phyloP scores from a whole-genome alignment of 2,888 invertebrate species.

The Dromius quadrimaculatus region DNA sequence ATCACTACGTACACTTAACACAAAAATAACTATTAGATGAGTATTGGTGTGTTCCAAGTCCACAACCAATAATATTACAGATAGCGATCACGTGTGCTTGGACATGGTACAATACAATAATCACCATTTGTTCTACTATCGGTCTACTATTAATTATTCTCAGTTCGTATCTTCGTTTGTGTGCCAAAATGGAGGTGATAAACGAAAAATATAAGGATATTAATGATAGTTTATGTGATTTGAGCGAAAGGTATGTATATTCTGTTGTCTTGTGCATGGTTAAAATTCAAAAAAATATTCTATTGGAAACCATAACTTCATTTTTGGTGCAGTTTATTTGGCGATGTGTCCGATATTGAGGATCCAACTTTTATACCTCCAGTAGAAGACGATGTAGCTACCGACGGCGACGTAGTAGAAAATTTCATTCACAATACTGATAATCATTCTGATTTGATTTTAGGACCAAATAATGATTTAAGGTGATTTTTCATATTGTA shows the following conservation, averaged over 20 bases:
- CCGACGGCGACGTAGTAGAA: neutral
- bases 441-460: neutral
- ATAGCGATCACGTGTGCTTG: too few species aligned
- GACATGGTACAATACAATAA: too few species aligned
- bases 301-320: neutral
- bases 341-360: conserved; percentile 18
- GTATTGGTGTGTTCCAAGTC: too few species aligned
- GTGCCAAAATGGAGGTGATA: too few species aligned
- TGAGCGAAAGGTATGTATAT: neutral
- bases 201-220: too few species aligned
- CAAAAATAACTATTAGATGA: too few species aligned
- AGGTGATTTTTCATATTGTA: neutral
- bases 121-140: too few species aligned
- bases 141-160: too few species aligned
- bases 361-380: conserved; percentile 18
- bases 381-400: neutral
- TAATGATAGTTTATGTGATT: neutral
- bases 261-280: neutral
- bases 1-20: too few species aligned
- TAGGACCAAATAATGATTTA: too few species aligned
- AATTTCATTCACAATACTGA: neutral
- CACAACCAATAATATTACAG: too few species aligned
- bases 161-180: too few species aligned
- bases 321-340: conserved; percentile 14
- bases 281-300: neutral